These are phyloP conservation scores for Hyles vespertilio DNA, from an alignment of 1,140 invertebrate species.

Conservation along the genomic window DNA sequence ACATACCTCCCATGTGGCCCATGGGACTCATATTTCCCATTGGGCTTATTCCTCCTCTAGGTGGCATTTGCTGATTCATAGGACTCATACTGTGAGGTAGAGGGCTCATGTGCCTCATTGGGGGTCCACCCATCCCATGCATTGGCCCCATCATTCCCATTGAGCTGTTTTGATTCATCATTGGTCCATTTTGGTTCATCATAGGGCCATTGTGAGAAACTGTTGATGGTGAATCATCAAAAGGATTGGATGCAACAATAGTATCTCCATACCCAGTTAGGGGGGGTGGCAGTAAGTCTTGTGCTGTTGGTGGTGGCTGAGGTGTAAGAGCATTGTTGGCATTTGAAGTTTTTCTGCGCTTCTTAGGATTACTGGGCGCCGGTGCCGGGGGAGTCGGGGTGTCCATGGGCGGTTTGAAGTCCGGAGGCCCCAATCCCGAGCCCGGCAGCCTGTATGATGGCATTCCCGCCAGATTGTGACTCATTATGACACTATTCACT, in stretches of 20 bases:
- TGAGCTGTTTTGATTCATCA: conserved; percentile 75
- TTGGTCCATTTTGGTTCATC: conserved; percentile 78
- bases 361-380: conserved; percentile 81
- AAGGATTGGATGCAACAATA: conserved; percentile 95
- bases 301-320: conserved; percentile 78
- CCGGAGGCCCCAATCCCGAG: conserved; percentile 78
- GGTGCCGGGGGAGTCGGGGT: conserved; percentile 75
- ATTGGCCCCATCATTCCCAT: conserved; percentile 77
- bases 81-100: conserved; percentile 80
- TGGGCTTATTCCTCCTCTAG: conserved; percentile 80
- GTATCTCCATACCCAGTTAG: conserved; percentile 93
- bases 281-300: conserved; percentile 88
- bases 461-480: conserved; percentile 81
- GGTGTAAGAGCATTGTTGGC: conserved; percentile 76
- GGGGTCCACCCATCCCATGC: conserved; percentile 81
- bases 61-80: conserved; percentile 80
- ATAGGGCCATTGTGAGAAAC: conserved; percentile 77
- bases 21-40: conserved; percentile 83
- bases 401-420: conserved; percentile 79
- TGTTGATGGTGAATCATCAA: conserved; percentile 91
- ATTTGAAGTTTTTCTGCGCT: conserved; percentile 81
- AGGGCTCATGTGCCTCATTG: conserved; percentile 84
- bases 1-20: conserved; percentile 75
- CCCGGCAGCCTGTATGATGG: conserved; percentile 82
- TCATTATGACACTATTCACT: conserved; percentile 75